Evolutionary conservation across 2,888 invertebrate genomes (phyloP), one percentile per base, ranked within the genome.

Genomic region (Globia sparganii): DNA sequence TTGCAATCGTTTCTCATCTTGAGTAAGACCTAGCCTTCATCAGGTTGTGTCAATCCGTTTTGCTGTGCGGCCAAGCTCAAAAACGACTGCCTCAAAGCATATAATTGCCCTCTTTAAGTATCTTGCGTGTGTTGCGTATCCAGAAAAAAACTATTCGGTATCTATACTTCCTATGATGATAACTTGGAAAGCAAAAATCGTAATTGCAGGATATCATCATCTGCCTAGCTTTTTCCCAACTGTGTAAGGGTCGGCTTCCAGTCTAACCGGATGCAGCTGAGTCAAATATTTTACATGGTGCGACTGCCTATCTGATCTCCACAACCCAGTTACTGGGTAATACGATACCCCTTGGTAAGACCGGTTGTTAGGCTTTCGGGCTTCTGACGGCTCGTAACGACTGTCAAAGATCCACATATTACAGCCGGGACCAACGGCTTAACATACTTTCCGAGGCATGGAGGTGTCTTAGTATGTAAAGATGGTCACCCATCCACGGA

Each of bases 1-100:
- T n/a, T 49, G 37, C 1, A 43, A 58, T 72, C 21, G 28, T 37
- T 80, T 80, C 18, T 53, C 4, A 40, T 11, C 13, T 53, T 69
- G 11, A 34, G 8, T 34, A 78, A 34, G 21, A 34, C 4, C 0
- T 34, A 15, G 46, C 9, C 25, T 58, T 56, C 6, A 31, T 72
- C 8, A 25, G 18, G 13, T 56, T 46, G 21, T 53, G 46, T 46
- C 75, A 80, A 71, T 37, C 25, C 18, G 56, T 25, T 56, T 37
- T 13, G 34, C 25, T 70, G 53, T 28, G 25, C 28, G 43, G 43
- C 71, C 71, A 75, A 76, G 43, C 73, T 80, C n/a, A 59, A 40
- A 43, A 59, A 34, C 18, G 15, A 31, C 34, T 15, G 15, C 31
- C 43, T 58, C 9, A 21, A 56, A 58, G 21, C 31, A 31, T 80